Evolutionary conservation across 2,113 vertebrate genomes (phyloP).

Genomic region (Charadrius vociferus): DNA sequence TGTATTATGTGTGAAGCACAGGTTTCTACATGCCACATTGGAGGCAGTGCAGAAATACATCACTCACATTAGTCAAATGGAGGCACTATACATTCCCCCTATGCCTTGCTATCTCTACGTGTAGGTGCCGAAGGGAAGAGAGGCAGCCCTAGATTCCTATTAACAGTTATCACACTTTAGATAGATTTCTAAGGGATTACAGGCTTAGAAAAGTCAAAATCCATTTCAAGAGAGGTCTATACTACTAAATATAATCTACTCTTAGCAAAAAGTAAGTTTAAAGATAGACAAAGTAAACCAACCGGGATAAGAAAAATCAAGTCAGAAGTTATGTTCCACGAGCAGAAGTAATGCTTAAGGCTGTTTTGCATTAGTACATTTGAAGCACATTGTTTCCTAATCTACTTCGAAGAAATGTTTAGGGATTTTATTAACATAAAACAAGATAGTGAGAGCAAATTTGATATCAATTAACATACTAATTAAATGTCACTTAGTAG

Average conservation of each 20-base stretch:
- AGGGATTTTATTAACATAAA: slow-evolving; percentile 75
- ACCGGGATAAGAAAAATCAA: background rate
- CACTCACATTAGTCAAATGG: accelerated
- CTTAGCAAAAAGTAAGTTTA: background rate
- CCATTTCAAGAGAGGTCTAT: background rate
- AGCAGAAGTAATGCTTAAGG: slow-evolving; percentile 40
- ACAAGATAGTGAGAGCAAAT: slow-evolving; percentile 73
- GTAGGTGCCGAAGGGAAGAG: background rate
- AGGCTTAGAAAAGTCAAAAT: background rate
- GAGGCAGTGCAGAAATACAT: background rate
- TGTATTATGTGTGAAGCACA: accelerated
- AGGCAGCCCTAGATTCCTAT: background rate
- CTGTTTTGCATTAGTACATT: slow-evolving; percentile 39
- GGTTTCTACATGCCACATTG: accelerated
- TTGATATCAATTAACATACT: slow-evolving; percentile 77
- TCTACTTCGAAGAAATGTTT: slow-evolving; percentile 67
- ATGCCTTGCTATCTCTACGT: background rate
- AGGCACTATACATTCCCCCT: background rate
- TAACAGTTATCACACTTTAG: background rate
- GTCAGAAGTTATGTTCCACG: background rate
- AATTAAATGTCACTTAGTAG: slow-evolving; percentile 77
- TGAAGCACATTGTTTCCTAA: slow-evolving; percentile 64
- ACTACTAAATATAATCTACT: background rate
- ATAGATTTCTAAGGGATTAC: background rate
- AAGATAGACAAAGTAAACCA: background rate